Conservation (phyloP, 2,888 invertebrate species). For the Phyllotreta cruciferae region DNA sequence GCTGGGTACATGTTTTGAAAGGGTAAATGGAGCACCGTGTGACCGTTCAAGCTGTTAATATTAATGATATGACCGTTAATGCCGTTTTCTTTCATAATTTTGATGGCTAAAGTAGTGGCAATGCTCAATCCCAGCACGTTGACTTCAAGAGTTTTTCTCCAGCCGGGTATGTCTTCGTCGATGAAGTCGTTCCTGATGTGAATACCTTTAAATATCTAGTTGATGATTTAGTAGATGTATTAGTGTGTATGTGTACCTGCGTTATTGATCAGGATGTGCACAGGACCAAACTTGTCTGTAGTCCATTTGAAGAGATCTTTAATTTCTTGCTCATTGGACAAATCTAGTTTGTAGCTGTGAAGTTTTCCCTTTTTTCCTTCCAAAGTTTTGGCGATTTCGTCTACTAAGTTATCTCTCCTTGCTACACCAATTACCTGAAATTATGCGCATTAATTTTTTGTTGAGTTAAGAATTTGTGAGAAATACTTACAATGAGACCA, state of each 20-base stretch:
- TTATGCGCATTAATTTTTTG: neutral
- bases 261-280: conserved; percentile 57
- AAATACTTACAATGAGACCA: neutral
- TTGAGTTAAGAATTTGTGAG: neutral
- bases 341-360: conserved; percentile 52
- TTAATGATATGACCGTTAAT: conserved; percentile 52
- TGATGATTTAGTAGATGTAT: neutral
- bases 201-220: conserved; percentile 12
- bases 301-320: conserved; percentile 52
- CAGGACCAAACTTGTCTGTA: conserved; percentile 52
- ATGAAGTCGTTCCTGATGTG: conserved; percentile 39
- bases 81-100: conserved; percentile 45
- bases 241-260: conserved; percentile 48
- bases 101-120: conserved; percentile 48
- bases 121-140: conserved; percentile 44
- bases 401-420: conserved; percentile 42
- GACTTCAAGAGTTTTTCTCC: conserved; percentile 41
- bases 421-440: conserved; percentile 47
- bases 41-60: conserved; percentile 50
- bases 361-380: conserved; percentile 49
- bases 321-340: conserved; percentile 54
- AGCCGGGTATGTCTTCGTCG: conserved; percentile 44
- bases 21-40: conserved; percentile 44
- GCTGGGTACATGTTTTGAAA: conserved; percentile 35
- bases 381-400: conserved; percentile 37